These are phyloP conservation scores for Babylonia areolata DNA, from an alignment of 1,140 invertebrate genomes.

Conservation along the genomic window DNA sequence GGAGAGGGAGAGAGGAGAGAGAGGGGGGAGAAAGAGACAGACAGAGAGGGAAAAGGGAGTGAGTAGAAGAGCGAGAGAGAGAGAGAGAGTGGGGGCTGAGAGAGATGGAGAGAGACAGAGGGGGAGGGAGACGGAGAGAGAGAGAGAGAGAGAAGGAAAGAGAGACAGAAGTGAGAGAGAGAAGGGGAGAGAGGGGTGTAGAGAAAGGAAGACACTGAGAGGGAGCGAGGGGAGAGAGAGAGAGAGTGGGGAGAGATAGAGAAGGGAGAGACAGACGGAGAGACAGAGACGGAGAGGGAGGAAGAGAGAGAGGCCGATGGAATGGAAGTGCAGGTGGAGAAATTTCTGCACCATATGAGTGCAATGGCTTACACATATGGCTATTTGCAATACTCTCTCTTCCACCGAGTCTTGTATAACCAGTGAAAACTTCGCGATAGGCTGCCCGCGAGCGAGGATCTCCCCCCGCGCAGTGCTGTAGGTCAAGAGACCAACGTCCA, in stretches of 20 bases:
- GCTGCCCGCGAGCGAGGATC: too few species aligned
- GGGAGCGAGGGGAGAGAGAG: background rate
- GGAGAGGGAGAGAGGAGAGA: too few species aligned
- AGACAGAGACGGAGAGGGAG: background rate
- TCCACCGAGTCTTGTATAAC: too few species aligned
- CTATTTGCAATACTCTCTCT: too few species aligned
- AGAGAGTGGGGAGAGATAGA: constrained; percentile 10
- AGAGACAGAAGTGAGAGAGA: background rate
- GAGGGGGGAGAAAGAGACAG: background rate
- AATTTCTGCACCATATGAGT: too few species aligned
- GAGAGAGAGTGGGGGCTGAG: constrained; percentile 4
- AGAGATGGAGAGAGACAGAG: constrained; percentile 17
- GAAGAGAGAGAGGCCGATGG: background rate
- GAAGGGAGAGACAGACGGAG: background rate
- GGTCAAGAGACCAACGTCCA: too few species aligned
- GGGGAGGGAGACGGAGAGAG: constrained; percentile 19
- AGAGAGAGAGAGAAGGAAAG: constrained; percentile 35
- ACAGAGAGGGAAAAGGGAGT: background rate
- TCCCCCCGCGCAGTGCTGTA: too few species aligned
- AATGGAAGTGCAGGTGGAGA: background rate
- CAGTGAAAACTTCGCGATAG: too few species aligned
- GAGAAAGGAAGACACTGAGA: background rate
- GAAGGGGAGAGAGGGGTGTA: background rate
- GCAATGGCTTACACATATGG: too few species aligned
- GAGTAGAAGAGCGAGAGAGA: too few species aligned